Percentiles rank a stretch among this genome's conserved stretches.
phyloP scores from a whole-genome alignment of 2,797 vertebrate species.

The Alca torda region DNA sequence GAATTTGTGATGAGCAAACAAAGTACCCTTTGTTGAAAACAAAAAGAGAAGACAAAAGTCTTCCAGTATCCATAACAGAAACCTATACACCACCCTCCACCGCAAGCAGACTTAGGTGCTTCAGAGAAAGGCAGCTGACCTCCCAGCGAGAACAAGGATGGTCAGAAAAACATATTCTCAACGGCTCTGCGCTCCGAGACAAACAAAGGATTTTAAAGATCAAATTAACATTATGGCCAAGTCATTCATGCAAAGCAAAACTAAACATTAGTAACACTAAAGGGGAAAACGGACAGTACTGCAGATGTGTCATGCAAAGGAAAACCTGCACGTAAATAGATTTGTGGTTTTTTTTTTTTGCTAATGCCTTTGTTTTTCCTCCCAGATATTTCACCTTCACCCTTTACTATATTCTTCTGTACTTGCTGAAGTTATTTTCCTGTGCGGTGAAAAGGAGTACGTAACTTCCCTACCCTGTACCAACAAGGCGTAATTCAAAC shows the following conservation, averaged over 20 bases:
- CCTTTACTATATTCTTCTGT: background rate
- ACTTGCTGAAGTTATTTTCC: background rate
- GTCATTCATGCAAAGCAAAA: constrained; percentile 26
- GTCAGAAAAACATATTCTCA: constrained; percentile 19
- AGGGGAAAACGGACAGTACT: background rate
- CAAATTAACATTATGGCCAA: constrained; percentile 23
- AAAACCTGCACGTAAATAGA: background rate
- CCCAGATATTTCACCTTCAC: background rate
- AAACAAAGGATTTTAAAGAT: constrained; percentile 58
- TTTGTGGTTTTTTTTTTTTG: background rate
- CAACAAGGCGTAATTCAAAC: background rate
- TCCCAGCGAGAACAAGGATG: constrained; percentile 29
- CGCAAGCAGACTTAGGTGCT: constrained; percentile 8
- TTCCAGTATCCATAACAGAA: constrained; percentile 33
- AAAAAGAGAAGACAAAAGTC: constrained; percentile 22
- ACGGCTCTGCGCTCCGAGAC: background rate
- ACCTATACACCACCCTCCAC: background rate
- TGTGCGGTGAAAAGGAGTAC: background rate
- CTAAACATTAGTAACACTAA: constrained; percentile 35
- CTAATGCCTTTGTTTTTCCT: background rate
- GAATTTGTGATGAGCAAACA: constrained; percentile 61
- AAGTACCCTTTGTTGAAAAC: constrained; percentile 47
- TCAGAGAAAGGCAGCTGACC: constrained; percentile 36
- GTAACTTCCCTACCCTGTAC: background rate
- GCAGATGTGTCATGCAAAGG: background rate